Evolutionary conservation across 2,888 invertebrate species (phyloP).

Genomic region (Drosophila atripex): DNA sequence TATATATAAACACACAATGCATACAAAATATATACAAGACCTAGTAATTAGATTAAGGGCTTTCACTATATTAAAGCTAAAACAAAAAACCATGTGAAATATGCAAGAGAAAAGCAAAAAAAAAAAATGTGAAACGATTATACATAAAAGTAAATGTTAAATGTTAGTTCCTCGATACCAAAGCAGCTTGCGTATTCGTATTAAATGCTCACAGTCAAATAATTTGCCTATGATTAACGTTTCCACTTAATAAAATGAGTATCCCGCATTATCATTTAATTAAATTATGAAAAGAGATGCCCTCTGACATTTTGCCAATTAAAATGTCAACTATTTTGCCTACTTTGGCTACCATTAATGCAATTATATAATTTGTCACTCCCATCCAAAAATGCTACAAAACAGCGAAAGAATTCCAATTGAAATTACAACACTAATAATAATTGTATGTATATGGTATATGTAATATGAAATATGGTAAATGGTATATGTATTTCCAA

Average conservation of each 20-base stretch:
- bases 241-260: slow-evolving; percentile 16
- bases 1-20: slow-evolving; percentile 23
- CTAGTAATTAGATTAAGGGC: slow-evolving; percentile 45
- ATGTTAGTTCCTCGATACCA: slow-evolving; percentile 55
- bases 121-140: slow-evolving; percentile 24
- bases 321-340: slow-evolving; percentile 28
- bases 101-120: slow-evolving; percentile 24
- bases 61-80: slow-evolving; percentile 48
- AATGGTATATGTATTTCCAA: slow-evolving; percentile 52
- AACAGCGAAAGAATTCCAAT: slow-evolving; percentile 25
- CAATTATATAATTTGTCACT: slow-evolving; percentile 28
- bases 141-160: slow-evolving; percentile 41
- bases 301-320: slow-evolving; percentile 39
- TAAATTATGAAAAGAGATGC: slow-evolving; percentile 10
- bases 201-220: slow-evolving; percentile 36
- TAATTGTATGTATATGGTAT: slow-evolving; percentile 49
- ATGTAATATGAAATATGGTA: slow-evolving; percentile 50
- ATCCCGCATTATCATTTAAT: slow-evolving; percentile 30
- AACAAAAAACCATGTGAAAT: slow-evolving; percentile 38
- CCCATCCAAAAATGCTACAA: slow-evolving; percentile 14
- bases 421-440: slow-evolving; percentile 40
- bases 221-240: slow-evolving; percentile 31
- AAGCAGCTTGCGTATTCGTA: slow-evolving; percentile 37
- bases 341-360: slow-evolving; percentile 37
- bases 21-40: slow-evolving; percentile 33